Evolutionary conservation across 1,140 invertebrate species (phyloP).

Genomic region (Halesus radiatus): DNA sequence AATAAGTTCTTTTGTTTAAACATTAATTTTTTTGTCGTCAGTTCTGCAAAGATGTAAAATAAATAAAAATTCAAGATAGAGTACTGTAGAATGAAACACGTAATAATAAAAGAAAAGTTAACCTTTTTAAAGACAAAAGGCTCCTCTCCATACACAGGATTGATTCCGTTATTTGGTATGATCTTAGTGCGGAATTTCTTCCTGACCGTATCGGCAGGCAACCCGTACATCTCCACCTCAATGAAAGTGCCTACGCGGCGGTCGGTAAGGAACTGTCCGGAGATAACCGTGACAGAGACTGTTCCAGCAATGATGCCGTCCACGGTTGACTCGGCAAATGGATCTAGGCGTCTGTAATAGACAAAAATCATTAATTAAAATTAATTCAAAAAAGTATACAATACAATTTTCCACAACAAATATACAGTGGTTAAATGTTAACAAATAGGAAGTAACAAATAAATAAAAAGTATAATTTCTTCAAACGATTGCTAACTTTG

Average conservation of each 20-base stretch:
- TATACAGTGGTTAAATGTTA: no score
- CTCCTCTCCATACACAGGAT: constrained; percentile 96
- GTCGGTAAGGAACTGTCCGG: constrained; percentile 95
- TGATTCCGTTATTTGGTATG: constrained; percentile 95
- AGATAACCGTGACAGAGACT: constrained; percentile 90
- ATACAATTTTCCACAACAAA: no score
- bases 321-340: constrained; percentile 98
- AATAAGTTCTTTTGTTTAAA: no score
- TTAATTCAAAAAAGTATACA: no score
- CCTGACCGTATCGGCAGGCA: constrained; percentile 97
- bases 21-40: no score
- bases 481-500: no score
- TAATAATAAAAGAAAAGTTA: constrained; percentile 27
- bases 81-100: no score
- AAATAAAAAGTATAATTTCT: no score
- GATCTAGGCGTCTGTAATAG: constrained; percentile 85
- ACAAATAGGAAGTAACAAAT: no score
- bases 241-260: constrained; percentile 97
- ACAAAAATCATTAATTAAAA: background rate
- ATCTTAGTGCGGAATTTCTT: constrained; percentile 96
- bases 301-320: constrained; percentile 99
- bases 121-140: constrained; percentile 99
- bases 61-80: no score
- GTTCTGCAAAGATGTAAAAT: no score
- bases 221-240: constrained; percentile 99